Evolutionary conservation across 1,140 invertebrate species (phyloP), one percentile per base, ranked within the genome.

Genomic region (Eurosta solidaginis): DNA sequence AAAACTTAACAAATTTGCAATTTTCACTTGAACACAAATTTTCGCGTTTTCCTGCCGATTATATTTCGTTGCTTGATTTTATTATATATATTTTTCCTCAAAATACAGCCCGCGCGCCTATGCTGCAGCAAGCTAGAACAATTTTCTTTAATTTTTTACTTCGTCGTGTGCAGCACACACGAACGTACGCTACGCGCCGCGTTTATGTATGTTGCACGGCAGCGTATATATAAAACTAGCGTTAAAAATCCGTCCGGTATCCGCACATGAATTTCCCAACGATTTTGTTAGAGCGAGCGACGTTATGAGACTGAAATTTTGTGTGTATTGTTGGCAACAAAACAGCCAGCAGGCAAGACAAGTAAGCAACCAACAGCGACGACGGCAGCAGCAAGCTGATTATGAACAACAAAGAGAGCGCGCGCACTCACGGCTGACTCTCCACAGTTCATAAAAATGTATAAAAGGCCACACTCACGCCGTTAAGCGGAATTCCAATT

Each of bases 241-340:
- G 59, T 12, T 68, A 22, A n/a, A n/a, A 40, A 40, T 68, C 59
- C 59, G 59, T 68, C 29, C 59, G 59, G 59, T 68, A 40, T 68
- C 59, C 59, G 59, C 59, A 29, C 40, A 54, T 44, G 10, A 54
- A 29, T 47, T 74, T 59, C 50, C 29, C 54, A 44, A 49, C 78
- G 74, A 77, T 79, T 79, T 74, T 47, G 20, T 75, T 76, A 77
- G 74, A 79, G 78, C 78, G 74, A 79, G 59, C 78, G 78, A 79
- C 78, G 74, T 79, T 79, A 77, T 50, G 76, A 79, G 78, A 79
- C 78, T 79, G 74, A 79, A 79, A 49, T 79, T 79, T 76, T 79
- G 78, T 79, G 78, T 79, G 75, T 78, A 75, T 79, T 76, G 73
- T 49, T 47, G 52, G 49, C 25, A 10, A 20, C 49, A 76, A 25